Evolutionary conservation across 2,113 vertebrate species (phyloP).

Genomic region (Maccullochella peelii): DNA sequence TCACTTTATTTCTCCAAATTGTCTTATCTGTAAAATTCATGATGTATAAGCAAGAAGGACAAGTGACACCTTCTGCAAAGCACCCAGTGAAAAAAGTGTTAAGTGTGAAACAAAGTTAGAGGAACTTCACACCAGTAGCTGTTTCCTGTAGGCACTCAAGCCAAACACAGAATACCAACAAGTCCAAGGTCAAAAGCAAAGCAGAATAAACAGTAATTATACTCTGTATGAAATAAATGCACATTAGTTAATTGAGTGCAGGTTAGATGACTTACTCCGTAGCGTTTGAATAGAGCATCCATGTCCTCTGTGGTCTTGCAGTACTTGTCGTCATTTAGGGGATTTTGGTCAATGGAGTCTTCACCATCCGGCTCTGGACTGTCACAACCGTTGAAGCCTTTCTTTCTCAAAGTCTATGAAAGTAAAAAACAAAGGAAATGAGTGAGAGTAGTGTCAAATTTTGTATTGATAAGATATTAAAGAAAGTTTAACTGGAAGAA

Average conservation of each 20-base stretch:
- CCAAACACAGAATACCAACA: slow-evolving; percentile 21
- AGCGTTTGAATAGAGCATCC: slow-evolving; percentile 97
- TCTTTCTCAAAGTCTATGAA: slow-evolving; percentile 96
- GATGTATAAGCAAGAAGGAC: background rate
- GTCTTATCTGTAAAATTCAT: background rate
- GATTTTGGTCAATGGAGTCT: slow-evolving; percentile 97
- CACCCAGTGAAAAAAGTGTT: background rate
- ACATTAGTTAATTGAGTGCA: background rate
- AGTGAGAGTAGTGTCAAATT: too few species aligned
- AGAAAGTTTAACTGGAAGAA: too few species aligned
- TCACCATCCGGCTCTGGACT: slow-evolving; percentile 98
- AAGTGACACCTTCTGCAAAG: slow-evolving; percentile 1
- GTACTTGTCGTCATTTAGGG: slow-evolving; percentile 97
- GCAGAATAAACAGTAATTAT: background rate
- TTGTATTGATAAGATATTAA: too few species aligned
- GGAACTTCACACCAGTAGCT: slow-evolving; percentile 40
- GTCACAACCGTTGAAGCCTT: slow-evolving; percentile 99
- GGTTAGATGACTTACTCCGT: slow-evolving; percentile 90
- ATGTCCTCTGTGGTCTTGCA: slow-evolving; percentile 95
- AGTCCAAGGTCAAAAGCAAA: background rate
- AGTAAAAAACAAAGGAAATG: too few species aligned
- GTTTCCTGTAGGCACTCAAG: slow-evolving; percentile 39
- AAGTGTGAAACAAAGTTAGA: slow-evolving; percentile 34
- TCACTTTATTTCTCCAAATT: background rate
- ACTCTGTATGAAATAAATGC: background rate